Conservation (phyloP, 2,797 vertebrate species). For the Sternarchorhynchus goeldii region DNA sequence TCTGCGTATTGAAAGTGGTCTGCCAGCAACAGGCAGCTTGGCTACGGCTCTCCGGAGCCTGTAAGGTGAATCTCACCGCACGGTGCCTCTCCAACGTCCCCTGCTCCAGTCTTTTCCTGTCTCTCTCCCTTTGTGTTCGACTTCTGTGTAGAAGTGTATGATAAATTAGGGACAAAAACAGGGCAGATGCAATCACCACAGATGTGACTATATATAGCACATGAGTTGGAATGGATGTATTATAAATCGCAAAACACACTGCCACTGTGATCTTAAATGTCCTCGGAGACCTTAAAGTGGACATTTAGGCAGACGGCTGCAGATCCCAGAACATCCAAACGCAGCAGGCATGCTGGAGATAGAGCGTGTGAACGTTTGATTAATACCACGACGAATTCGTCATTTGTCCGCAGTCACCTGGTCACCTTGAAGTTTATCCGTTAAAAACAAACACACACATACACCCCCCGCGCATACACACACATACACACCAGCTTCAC, state of each 20-base stretch:
- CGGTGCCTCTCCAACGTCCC: not conserved
- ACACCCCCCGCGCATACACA: conserved; percentile 4
- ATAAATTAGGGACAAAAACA: conserved; percentile 49
- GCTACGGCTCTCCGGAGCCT: not conserved
- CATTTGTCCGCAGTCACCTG: not conserved
- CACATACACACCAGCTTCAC: not conserved
- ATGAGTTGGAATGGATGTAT: conserved; percentile 51
- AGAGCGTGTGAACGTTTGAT: not conserved
- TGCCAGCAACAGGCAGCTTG: too few relatives aligned
- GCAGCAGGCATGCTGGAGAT: not conserved
- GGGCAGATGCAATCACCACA: conserved; percentile 53
- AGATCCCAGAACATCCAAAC: not conserved
- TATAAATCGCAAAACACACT: conserved; percentile 44
- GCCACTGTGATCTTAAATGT: conserved; percentile 24
- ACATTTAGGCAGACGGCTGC: conserved; percentile 26
- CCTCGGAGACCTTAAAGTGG: conserved; percentile 36
- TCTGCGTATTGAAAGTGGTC: not conserved
- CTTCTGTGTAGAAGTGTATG: conserved; percentile 25
- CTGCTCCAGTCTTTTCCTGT: not conserved
- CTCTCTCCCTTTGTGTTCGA: not conserved
- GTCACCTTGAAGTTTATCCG: not conserved
- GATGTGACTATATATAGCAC: conserved; percentile 53
- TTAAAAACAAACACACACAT: conserved; percentile 9
- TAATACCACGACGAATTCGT: conserved; percentile 7
- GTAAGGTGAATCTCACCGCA: too few relatives aligned